Conservation (phyloP, 2,888 invertebrate species). For the Agrotis exclamationis region DNA sequence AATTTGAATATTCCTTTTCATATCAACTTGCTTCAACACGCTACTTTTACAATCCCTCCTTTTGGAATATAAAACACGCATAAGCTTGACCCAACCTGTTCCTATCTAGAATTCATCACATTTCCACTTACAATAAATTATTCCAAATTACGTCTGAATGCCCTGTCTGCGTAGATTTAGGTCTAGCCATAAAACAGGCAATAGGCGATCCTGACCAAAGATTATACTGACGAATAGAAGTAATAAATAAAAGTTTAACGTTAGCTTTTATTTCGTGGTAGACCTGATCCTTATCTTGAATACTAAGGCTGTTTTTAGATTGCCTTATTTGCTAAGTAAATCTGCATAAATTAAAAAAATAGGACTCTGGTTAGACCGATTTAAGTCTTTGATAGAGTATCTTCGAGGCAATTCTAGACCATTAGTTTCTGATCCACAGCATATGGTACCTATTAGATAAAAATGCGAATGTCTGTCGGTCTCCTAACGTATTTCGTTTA, state of each 20-base stretch:
- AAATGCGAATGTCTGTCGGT: too few relatives aligned
- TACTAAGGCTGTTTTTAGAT: slow-evolving; percentile 46
- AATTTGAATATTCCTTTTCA: background rate
- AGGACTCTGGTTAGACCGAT: too few relatives aligned
- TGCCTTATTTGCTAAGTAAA: slow-evolving; percentile 9
- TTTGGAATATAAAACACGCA: background rate
- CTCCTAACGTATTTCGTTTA: too few relatives aligned
- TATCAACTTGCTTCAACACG: slow-evolving; percentile 20
- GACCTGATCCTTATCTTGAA: slow-evolving; percentile 30
- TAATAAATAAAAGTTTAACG: slow-evolving; percentile 8
- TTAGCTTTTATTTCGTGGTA: slow-evolving; percentile 6
- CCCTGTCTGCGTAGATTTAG: slow-evolving; percentile 7
- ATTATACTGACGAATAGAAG: slow-evolving; percentile 27
- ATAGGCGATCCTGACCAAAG: slow-evolving; percentile 12
- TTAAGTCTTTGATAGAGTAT: background rate
- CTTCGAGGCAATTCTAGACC: background rate
- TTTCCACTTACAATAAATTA: slow-evolving; percentile 2
- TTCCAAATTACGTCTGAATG: slow-evolving; percentile 2
- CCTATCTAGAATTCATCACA: slow-evolving; percentile 17
- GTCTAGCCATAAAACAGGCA: slow-evolving; percentile 21
- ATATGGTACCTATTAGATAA: too few relatives aligned
- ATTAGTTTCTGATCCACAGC: too few relatives aligned
- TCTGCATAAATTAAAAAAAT: background rate
- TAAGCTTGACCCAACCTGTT: slow-evolving; percentile 10
- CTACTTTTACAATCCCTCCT: background rate